Evolutionary conservation across 2,113 vertebrate species (phyloP).

Genomic region (Nothocercus julius): DNA sequence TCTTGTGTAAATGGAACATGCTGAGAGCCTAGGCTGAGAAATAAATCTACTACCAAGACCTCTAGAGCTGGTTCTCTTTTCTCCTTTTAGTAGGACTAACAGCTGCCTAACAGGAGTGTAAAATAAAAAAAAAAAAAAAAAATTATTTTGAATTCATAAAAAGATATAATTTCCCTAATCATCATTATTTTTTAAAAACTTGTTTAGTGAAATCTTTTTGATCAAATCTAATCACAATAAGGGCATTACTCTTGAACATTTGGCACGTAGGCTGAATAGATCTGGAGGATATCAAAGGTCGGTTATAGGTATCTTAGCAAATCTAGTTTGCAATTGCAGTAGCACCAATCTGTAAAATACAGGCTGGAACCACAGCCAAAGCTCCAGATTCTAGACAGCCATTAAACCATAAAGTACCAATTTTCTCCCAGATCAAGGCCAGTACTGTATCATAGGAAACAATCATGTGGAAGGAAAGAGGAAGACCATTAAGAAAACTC

Average conservation of each 20-base stretch:
- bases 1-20: conserved; percentile 62
- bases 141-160: background rate
- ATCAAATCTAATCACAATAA: background rate
- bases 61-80: background rate
- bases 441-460: background rate
- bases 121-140: background rate
- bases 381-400: background rate
- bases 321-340: background rate
- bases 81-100: background rate
- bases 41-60: conserved; percentile 40
- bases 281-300: background rate
- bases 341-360: background rate
- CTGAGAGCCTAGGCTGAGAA: conserved; percentile 37
- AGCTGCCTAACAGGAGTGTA: background rate
- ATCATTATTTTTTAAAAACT: background rate
- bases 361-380: background rate
- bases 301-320: background rate
- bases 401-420: background rate
- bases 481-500: background rate
- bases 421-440: background rate
- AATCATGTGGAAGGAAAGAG: background rate
- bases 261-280: background rate
- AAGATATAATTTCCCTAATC: background rate
- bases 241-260: background rate
- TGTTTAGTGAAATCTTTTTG: background rate